Evolutionary conservation across 2,888 invertebrate genomes (phyloP).

Genomic region (Cryptosula pallasiana): DNA sequence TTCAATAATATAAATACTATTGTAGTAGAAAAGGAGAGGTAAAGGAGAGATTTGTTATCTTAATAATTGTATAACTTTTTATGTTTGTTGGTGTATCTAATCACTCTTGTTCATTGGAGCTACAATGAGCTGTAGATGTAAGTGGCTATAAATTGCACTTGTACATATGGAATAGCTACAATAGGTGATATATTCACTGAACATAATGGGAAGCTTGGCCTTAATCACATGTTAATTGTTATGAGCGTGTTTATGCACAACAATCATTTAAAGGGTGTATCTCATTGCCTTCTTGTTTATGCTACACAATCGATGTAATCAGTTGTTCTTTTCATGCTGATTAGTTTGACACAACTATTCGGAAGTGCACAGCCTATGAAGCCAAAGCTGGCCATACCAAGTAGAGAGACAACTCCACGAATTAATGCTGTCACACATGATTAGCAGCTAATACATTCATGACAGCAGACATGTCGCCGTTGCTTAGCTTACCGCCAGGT

Average conservation of each 20-base stretch:
- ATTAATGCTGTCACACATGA: conserved; percentile 14
- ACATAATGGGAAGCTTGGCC: not conserved
- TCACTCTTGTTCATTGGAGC: too few relatives aligned
- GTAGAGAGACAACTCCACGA: conserved; percentile 13
- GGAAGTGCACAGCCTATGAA: not conserved
- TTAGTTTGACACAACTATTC: conserved; percentile 20
- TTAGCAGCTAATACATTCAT: conserved; percentile 21
- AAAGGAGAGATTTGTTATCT: too few relatives aligned
- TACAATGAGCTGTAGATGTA: too few relatives aligned
- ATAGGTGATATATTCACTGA: not conserved
- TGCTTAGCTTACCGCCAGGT: conserved; percentile 16
- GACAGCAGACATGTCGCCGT: conserved; percentile 19
- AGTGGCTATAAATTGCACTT: too few relatives aligned
- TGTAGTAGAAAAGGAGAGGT: too few relatives aligned
- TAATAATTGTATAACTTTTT: too few relatives aligned
- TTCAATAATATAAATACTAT: too few relatives aligned
- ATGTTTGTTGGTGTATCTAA: too few relatives aligned
- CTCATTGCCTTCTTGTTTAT: not conserved
- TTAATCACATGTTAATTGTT: not conserved
- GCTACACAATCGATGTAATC: not conserved
- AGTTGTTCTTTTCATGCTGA: not conserved
- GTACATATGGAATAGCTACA: not conserved
- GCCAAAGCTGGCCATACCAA: not conserved
- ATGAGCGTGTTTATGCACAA: not conserved
- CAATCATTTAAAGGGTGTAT: not conserved